Evolutionary conservation across 2,113 vertebrate genomes (phyloP).

Genomic region (Eretmochelys imbricata): DNA sequence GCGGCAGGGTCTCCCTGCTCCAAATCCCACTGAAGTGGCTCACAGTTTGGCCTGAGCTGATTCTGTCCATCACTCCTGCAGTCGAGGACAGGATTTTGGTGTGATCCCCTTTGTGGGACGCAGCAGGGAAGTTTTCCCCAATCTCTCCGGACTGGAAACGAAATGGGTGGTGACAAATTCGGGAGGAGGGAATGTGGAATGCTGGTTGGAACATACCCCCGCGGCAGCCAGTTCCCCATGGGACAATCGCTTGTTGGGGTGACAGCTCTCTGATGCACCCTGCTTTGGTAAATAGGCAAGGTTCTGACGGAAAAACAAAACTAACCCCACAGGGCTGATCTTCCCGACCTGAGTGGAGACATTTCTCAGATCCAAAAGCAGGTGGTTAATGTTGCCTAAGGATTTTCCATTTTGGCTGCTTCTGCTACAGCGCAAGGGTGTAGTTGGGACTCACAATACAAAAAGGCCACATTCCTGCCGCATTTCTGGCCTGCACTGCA

Average conservation of each 20-base stretch:
- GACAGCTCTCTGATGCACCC: neutral
- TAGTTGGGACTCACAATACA: neutral
- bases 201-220: neutral
- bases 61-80: slow-evolving; percentile 10
- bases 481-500: neutral
- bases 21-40: slow-evolving; percentile 54
- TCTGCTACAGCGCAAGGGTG: neutral
- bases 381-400: neutral
- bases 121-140: neutral
- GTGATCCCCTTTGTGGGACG: slow-evolving; percentile 38
- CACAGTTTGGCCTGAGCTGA: slow-evolving; percentile 51
- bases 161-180: neutral
- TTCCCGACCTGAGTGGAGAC: neutral
- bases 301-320: neutral
- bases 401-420: neutral
- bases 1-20: fast-evolving
- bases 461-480: fast-evolving
- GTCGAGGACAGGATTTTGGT: neutral
- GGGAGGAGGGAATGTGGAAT: neutral
- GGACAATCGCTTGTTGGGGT: neutral
- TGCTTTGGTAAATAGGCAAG: neutral
- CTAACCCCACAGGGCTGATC: neutral
- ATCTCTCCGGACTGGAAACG: slow-evolving; percentile 15
- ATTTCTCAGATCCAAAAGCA: neutral
- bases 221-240: neutral